phyloP scores from a whole-genome alignment of 2,888 invertebrate species.

The Nomada goodeniana region DNA sequence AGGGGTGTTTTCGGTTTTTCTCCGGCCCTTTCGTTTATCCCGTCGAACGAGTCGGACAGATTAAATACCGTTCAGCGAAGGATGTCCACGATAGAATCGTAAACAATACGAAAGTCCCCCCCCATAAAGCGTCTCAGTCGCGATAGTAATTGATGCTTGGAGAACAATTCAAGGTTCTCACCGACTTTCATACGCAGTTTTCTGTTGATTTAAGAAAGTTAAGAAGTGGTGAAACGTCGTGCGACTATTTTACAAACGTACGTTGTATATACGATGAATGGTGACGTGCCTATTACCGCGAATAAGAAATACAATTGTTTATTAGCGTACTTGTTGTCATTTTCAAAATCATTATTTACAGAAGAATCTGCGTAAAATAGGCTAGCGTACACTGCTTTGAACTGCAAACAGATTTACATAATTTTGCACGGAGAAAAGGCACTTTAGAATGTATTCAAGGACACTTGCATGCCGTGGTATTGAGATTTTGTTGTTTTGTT shows the following conservation, averaged over 20 bases:
- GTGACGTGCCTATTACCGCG: too few species aligned
- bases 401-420: too few species aligned
- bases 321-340: too few species aligned
- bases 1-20: conserved; percentile 66
- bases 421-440: too few species aligned
- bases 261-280: background rate
- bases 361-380: too few species aligned
- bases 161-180: background rate
- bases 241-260: background rate
- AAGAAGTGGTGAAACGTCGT: background rate
- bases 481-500: conserved; percentile 13
- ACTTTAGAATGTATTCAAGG: background rate
- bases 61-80: conserved; percentile 48
- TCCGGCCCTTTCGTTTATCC: conserved; percentile 65
- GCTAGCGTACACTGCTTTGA: too few species aligned
- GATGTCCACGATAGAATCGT: conserved; percentile 27
- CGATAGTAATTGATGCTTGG: background rate
- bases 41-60: conserved; percentile 33
- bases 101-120: conserved; percentile 4
- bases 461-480: background rate
- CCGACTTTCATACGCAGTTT: background rate
- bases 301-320: too few species aligned
- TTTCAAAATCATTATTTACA: too few species aligned
- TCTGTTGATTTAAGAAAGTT: background rate
- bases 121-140: background rate